Base-by-base conservation (phyloP, 1,140 invertebrate species). In the Venturia canescens region DNA sequence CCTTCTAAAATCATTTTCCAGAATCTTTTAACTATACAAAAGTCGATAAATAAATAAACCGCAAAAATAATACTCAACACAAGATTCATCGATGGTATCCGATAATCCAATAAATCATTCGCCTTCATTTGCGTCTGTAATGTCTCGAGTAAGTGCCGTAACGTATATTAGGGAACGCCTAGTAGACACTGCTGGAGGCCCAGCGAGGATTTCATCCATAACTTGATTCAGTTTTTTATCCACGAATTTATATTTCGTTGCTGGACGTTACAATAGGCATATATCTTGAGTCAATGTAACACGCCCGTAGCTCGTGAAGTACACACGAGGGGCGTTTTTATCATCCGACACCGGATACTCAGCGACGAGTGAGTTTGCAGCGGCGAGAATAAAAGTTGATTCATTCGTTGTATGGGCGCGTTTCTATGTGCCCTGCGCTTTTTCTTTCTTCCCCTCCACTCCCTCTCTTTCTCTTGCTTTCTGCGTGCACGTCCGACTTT, bases 381-480 rank as follows among this genome's bases (percentile, higher is more conserved):
- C 72, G 50, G 72, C 72, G 72, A 76, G 72, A 76, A 76, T 76
- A 76, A 76, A 76, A 76, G 72, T 76, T 76, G 72, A 76, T 76
- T 76, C 72, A 76, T 76, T 76, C 72, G 72, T 60, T 76, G 60
- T 76, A 76, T 76, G 72, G 72, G 72, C 72, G 50, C 60, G 72
- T 57, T 53, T 57, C 72, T 50, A 27, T 38, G 72, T 76, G 53
- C 72, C 53, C 66, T 31, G 66, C 13, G 26, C 66, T 69, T n/a
- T 31, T 18, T 13, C 66, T 31, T 18, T 31, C 29, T 69, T 18
- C 9, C 16, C 31, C 66, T 31, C 29, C 29, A 31, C 29, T 31
- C 1, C 21, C 5, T 57, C 53, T 57, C 53, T 21, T 23, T 57
- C 18, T 57, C 4, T 57, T 44, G 38, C 38, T 44, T 44, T 44